These are phyloP conservation scores for Australoheros scitulus DNA, from an alignment of 2,113 vertebrate genomes.

Conservation along the genomic window DNA sequence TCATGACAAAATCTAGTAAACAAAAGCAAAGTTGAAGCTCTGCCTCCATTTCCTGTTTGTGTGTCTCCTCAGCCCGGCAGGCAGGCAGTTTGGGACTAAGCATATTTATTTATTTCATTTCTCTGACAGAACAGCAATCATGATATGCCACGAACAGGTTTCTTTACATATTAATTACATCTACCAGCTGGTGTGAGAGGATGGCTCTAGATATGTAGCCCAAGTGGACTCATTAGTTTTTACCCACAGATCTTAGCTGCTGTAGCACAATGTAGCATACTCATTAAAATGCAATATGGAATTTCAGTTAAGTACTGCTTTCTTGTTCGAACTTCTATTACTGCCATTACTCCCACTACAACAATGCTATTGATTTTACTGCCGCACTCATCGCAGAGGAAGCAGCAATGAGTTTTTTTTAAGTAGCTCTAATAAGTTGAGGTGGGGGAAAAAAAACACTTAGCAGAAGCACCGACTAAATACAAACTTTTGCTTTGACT, in stretches of 20 bases:
- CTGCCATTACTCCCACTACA: background rate
- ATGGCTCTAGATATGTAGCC: conserved; percentile 47
- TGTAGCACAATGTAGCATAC: conserved; percentile 10
- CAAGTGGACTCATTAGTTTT: conserved; percentile 67
- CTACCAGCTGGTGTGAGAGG: conserved; percentile 63
- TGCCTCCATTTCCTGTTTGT: conserved; percentile 17
- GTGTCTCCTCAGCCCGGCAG: conserved; percentile 23
- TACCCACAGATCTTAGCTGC: conserved; percentile 47
- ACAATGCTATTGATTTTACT: conserved; percentile 1
- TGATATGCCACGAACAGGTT: conserved; percentile 66
- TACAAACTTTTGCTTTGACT: background rate
- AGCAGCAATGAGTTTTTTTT: background rate
- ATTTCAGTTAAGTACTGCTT: background rate
- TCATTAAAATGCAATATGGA: conserved; percentile 44
- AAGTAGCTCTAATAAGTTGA: background rate
- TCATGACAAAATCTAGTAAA: background rate
- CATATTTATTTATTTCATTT: conserved; percentile 33
- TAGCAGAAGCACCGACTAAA: background rate
- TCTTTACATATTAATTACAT: conserved; percentile 75
- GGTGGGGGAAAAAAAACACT: no score
- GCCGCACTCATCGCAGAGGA: background rate
- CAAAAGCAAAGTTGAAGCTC: background rate
- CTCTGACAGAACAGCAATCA: conserved; percentile 44
- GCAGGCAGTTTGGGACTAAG: conserved; percentile 38
- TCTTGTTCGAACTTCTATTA: background rate